Evolutionary conservation across 2,888 invertebrate genomes (phyloP), one percentile per base, ranked within the genome.

Genomic region (Ashinkailepas kermadecensis): DNA sequence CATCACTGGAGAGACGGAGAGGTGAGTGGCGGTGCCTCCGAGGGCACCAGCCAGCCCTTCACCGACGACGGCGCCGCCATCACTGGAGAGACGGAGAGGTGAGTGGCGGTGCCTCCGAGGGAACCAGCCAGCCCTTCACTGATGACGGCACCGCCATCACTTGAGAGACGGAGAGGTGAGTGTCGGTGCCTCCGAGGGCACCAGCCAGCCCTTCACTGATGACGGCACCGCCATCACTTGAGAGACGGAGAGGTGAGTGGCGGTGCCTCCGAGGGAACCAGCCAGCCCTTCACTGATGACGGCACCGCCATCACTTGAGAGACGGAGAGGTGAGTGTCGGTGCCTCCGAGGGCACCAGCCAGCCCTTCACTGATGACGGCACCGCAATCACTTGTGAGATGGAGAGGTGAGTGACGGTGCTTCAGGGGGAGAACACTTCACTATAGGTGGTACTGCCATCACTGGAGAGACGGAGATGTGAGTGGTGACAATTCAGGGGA

Each of bases 131-230:
- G 56, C 79, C 79, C 23, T 58, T 58, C 79, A 79, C 79, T 25
- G 79, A 79, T 23, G 79, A 79, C 58, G 58, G 79, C 79, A 59
- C 79, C 13, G 79, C 79, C 79, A 21, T 79, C 79, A 79, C 79
- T 15, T 58, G 79, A n/a, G 79, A 79, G 54, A 70, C 54, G 8
- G 70, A 70, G 70, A 70, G 70, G 70, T 70, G 79, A 79, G 79
- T 18, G 57, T 6, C 7, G 65, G 58, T 58, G 58, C 79, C 58
- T 79, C 79, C 13, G 58, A 79, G 79, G 79, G 58, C 79, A 79
- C 57, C 79, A 79, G 58, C 13, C 54, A 57, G 56, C 79, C 79
- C 23, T 58, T 58, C 79, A 79, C 79, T 25, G 79, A 79, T 23
- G 79, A 79, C 58, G 58, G 79, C 79, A 59, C 79, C 13, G 79